Evolutionary conservation across 2,113 vertebrate genomes (phyloP), one percentile per base, ranked within the genome.

Genomic region (Lanius ludovicianus): DNA sequence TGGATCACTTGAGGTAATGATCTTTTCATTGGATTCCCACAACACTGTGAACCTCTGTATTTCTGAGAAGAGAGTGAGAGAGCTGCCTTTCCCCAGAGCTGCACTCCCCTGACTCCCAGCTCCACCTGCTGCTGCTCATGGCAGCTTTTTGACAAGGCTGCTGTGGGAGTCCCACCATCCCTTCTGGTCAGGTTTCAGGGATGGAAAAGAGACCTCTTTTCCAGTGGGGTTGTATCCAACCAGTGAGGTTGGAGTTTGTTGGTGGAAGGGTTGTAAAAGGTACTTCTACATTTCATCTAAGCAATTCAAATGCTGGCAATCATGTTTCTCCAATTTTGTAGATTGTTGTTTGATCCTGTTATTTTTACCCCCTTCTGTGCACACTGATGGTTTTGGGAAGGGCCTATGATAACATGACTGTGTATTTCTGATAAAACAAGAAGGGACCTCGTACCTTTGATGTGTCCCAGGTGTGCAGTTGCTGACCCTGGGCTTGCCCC

Each of bases 1-100:
- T 97, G 80, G 98, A 98, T 88, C 99, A 99, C 96, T 96, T 99
- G 35, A 98, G 98, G 99, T 99, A 97, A 98, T 10, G 56, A 12
- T 57, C 31, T 57, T 59, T 39, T 56, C 9, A 4, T 2, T 75
- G 67, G 47, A 50, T 87, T 70, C 47, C 39, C 39, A 30, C n/a
- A 24, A 5, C 59, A 27, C 12, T 6, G 17, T 77, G 62, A 60
- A 37, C 23, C 31, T 44, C 8, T 50, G 19, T 85, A 10, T 75
- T 11, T 73, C 37, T 86, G 75, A 46, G 73, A 30, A 71, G 39
- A 84, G 46, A 22, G 64, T 4, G 35, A 59, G 37, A 37, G 37
- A 37, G 22, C 33, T 85, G 44, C 31, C 21, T 81, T 65, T 70
- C 17, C 59, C 27, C 67, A 39, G 42, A 42, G 62, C 63, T 57